Evolutionary conservation across 2,888 invertebrate species (phyloP).

Genomic region (Cabera pusaria): DNA sequence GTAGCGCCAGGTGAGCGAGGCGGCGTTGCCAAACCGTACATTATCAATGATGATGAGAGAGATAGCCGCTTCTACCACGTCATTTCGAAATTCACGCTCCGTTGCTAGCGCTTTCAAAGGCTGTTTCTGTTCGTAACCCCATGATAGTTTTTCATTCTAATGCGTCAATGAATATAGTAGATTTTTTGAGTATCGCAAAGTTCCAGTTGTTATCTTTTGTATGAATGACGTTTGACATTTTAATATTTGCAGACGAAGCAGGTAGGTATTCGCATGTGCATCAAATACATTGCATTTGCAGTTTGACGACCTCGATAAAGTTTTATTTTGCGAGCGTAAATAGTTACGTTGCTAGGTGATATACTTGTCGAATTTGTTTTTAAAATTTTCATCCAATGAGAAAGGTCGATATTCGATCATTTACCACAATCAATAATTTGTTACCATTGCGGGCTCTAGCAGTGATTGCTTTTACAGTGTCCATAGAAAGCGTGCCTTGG

Average conservation of each 20-base stretch:
- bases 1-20: conserved; percentile 78
- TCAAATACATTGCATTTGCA: conserved; percentile 49
- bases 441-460: no score
- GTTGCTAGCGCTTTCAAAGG: conserved; percentile 57
- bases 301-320: conserved; percentile 44
- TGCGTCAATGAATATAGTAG: conserved; percentile 47
- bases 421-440: neutral
- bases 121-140: conserved; percentile 41
- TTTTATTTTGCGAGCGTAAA: conserved; percentile 49
- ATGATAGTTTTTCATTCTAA: conserved; percentile 34
- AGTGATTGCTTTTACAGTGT: conserved; percentile 20
- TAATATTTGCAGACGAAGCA: conserved; percentile 35
- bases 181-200: conserved; percentile 37
- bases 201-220: conserved; percentile 26
- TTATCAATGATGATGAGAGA: conserved; percentile 81
- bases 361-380: conserved; percentile 25
- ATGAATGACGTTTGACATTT: conserved; percentile 30
- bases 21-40: conserved; percentile 81
- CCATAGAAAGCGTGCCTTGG: conserved; percentile 1
- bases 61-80: conserved; percentile 65
- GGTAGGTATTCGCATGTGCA: conserved; percentile 30
- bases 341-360: conserved; percentile 42
- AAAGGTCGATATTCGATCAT: conserved; percentile 31
- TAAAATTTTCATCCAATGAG: conserved; percentile 21
- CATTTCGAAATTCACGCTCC: conserved; percentile 63